Base-by-base conservation (phyloP, 2,113 vertebrate genomes). In the Columbina picui region DNA sequence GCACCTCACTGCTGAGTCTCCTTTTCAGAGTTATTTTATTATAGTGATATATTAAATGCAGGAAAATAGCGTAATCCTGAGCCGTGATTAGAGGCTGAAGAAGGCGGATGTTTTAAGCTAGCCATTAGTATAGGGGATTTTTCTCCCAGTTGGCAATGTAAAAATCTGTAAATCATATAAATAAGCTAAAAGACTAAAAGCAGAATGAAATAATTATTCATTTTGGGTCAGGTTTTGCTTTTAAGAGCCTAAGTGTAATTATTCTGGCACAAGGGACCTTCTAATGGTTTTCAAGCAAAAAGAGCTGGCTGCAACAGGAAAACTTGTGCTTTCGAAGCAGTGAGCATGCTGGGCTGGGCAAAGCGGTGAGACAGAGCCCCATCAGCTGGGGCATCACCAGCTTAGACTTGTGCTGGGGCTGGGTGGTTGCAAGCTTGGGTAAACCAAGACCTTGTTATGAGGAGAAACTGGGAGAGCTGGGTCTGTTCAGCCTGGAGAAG, bases 181-280 rank as follows among this genome's bases (percentile, higher is more conserved):
- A 94, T 93, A 95, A 87, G 27, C 32, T 68, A 41, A 60, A 87
- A 78, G 38, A 84, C 73, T 93, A 84, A 85, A 94, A 95, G n/a
- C 36, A 79, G 50, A 94, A 89, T 89, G 43, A 91, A 94, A 57
- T 91, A 91, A 89, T 91, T 89, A 68, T 23, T 94, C 45, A 29
- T 91, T 93, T 91, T 71, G 22, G 43, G 56, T 79, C 38, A 34
- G 25, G 41, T 87, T 95, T 92, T 94, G 53, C 36, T 63, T 93
- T 84, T 64, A 93, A 93, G 78, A 83, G 41, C 78, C 32, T 76
- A 34, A 53, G 61, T 49, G 34, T 89, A 86, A 92, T 74, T 67
- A 77, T 60, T 50, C 41, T 77, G 74, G 56, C 69, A 61, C 53
- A 82, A 65, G 57, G 65, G 65, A 61, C 17, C 15, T 82, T 78